Conservation (phyloP, 2,888 invertebrate species). For the Ectemnius continuus region DNA sequence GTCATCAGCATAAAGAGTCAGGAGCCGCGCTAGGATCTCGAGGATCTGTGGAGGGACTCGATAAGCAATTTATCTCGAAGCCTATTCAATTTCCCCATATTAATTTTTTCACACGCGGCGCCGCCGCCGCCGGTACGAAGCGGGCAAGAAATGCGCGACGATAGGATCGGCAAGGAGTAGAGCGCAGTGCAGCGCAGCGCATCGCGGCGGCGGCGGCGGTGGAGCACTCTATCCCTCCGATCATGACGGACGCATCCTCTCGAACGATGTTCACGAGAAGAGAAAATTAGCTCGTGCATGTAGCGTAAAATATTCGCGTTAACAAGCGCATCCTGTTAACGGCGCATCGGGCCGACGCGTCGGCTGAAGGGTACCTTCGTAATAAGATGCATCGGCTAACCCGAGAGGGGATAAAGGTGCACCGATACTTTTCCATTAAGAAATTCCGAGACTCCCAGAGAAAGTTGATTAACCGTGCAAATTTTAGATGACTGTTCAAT, state of each 20-base stretch:
- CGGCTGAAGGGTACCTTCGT: background rate
- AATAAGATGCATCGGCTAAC: no score
- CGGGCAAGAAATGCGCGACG: background rate
- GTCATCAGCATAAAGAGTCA: background rate
- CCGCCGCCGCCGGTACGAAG: background rate
- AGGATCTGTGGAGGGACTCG: no score
- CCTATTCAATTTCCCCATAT: conserved; percentile 4
- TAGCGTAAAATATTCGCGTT: conserved; percentile 35
- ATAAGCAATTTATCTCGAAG: conserved; percentile 7
- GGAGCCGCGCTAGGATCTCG: background rate
- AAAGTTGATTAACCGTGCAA: no score
- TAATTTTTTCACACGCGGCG: background rate
- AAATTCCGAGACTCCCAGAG: no score
- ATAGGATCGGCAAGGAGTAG: background rate
- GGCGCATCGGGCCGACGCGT: conserved; percentile 29
- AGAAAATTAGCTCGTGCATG: conserved; percentile 29
- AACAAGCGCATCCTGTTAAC: conserved; percentile 33
- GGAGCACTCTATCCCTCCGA: background rate
- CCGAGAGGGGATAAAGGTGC: conserved; percentile 5
- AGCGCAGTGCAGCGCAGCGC: no score
- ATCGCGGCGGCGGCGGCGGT: no score
- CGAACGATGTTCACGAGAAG: conserved; percentile 5
- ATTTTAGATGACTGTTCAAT: no score
- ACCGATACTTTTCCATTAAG: no score
- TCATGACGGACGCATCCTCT: conserved; percentile 13